These are phyloP conservation scores for Brachyptera risi DNA, from an alignment of 2,888 invertebrate genomes.

Conservation along the genomic window DNA sequence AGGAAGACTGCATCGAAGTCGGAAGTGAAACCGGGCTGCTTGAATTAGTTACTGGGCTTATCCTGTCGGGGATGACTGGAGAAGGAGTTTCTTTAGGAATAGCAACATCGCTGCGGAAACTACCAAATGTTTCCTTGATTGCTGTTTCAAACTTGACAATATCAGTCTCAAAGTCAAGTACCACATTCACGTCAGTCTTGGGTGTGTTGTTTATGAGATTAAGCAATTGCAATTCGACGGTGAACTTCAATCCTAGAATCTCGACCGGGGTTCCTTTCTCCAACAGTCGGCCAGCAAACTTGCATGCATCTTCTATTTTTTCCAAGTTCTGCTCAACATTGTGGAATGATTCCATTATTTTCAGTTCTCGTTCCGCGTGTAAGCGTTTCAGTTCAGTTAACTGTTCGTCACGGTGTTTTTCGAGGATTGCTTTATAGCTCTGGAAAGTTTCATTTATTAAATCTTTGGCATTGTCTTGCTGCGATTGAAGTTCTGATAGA, in stretches of 20 bases:
- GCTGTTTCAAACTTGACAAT: conserved; percentile 71
- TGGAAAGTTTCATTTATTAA: conserved; percentile 75
- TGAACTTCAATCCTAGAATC: conserved; percentile 75
- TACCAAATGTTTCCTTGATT: conserved; percentile 65
- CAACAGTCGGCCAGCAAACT: conserved; percentile 75
- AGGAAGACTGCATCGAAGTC: conserved; percentile 69
- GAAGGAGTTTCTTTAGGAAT: conserved; percentile 49
- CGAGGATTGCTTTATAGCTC: conserved; percentile 74
- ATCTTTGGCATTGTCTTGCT: conserved; percentile 79
- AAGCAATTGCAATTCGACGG: conserved; percentile 71
- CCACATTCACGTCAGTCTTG: conserved; percentile 71
- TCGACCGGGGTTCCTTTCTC: conserved; percentile 82
- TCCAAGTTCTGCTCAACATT: conserved; percentile 79
- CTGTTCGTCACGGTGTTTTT: conserved; percentile 72
- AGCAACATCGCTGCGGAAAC: conserved; percentile 61
- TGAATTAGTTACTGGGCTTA: conserved; percentile 56
- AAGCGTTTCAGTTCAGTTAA: conserved; percentile 67
- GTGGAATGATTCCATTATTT: conserved; percentile 84
- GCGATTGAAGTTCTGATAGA: conserved; percentile 79
- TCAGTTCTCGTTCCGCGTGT: conserved; percentile 80
- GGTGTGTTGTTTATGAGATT: conserved; percentile 75
- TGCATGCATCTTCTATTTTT: conserved; percentile 81
- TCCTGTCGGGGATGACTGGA: conserved; percentile 38
- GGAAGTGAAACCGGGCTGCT: conserved; percentile 66
- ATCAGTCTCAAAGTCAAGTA: conserved; percentile 78